Evolutionary conservation across 2,797 vertebrate genomes (phyloP).

Genomic region (Onychomys leucogaster): DNA sequence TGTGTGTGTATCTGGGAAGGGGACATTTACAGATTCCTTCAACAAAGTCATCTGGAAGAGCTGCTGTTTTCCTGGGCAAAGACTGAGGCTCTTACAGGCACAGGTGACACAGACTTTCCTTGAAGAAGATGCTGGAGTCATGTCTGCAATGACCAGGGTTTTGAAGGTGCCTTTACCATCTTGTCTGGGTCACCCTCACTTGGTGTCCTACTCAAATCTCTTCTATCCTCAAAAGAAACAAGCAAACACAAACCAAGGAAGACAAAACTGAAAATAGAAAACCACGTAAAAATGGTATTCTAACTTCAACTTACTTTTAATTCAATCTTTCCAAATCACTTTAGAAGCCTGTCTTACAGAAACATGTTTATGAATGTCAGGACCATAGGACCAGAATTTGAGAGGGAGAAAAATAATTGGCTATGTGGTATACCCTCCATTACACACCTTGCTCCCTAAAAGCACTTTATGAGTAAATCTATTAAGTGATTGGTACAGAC

Average conservation of each 20-base stretch:
- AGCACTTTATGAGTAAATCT: not conserved
- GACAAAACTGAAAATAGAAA: slow-evolving; percentile 6
- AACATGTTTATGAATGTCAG: slow-evolving; percentile 1
- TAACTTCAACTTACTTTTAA: slow-evolving; percentile 38
- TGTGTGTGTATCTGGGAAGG: not conserved
- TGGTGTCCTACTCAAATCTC: not conserved
- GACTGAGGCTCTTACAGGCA: not conserved
- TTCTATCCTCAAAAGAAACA: not conserved
- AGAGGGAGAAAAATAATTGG: not conserved
- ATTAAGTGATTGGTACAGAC: not conserved
- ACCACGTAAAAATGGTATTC: not conserved
- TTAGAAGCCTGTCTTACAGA: not conserved
- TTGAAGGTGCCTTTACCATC: not conserved
- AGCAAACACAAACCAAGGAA: not conserved
- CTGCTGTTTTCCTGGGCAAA: not conserved
- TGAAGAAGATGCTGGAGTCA: not conserved
- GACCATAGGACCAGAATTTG: slow-evolving; percentile 1
- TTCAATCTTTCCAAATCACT: not conserved
- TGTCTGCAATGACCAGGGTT: not conserved
- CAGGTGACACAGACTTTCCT: not conserved
- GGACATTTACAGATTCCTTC: not conserved
- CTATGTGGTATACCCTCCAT: not conserved
- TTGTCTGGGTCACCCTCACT: not conserved
- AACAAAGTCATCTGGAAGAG: not conserved
- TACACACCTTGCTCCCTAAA: not conserved